Evolutionary conservation across 2,113 vertebrate species (phyloP), one percentile per base, ranked within the genome.

Genomic region (Neogobius melanostomus): DNA sequence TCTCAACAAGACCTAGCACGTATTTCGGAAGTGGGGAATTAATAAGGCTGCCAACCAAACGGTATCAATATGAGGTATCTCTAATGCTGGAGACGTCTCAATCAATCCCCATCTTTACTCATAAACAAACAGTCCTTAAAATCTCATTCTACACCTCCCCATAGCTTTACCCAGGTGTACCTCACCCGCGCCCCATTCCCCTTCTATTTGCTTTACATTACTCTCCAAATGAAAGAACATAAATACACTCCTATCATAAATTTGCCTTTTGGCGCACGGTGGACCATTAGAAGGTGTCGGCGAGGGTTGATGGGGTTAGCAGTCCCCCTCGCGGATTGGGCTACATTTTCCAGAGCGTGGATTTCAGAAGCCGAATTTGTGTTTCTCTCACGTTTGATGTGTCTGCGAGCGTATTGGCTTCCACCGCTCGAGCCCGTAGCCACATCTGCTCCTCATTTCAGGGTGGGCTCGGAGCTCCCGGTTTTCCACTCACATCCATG

Each of bases 381-480:
- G 69, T 36, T 36, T 36, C 28, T 66, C 14, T 4, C 3, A 43
- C 75, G 76, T 82, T 81, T 88, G 80, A 88, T 84, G 78, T 82
- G 73, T 15, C 71, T 73, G 64, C 6, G 77, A 77, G 70, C 77
- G 66, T 77, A 83, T 74, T 77, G 28, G 57, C 63, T 72, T 72
- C 11, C 64, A 84, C 76, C 16, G 50, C 67, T 87, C 76, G 68
- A 64, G 69, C 15, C 28, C 64, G 67, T 85, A 75, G 82, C 77
- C 82, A 87, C 89, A 92, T 91, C 90, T 92, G 91, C 80, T 91
- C 79, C 63, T 79, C 72, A 90, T 91, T 89, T 83, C 79, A 80
- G 80, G 72, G 79, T 60, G 77, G 85, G 81, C 89, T 77, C 66
- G 85, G 88, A 91, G 77, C 76, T 87, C 80, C 72, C 50, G 50